Conservation (phyloP, 2,888 invertebrate species). For the Trypoxylon attenuatum region DNA sequence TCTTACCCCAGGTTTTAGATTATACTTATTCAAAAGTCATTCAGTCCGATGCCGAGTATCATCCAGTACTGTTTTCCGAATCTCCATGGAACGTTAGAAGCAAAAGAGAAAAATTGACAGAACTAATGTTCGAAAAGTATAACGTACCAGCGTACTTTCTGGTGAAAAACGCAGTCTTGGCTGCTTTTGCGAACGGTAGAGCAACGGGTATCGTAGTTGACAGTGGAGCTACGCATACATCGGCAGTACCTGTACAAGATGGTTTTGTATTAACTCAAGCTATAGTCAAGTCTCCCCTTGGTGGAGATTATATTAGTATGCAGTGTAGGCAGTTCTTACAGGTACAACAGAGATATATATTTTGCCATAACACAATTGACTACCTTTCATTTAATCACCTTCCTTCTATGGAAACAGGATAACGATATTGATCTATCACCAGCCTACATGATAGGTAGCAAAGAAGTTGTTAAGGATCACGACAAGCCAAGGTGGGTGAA, state of each 20-base stretch:
- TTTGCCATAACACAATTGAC: too few species aligned
- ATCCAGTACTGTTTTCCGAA: slow-evolving; percentile 98
- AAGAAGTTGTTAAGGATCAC: slow-evolving; percentile 93
- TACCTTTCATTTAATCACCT: too few species aligned
- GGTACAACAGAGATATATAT: slow-evolving; percentile 57
- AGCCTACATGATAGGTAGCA: slow-evolving; percentile 83
- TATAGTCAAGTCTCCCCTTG: slow-evolving; percentile 95
- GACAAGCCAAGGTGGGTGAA: slow-evolving; percentile 90
- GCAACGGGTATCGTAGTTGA: slow-evolving; percentile 93
- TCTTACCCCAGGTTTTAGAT: slow-evolving; percentile 78
- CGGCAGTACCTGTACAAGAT: slow-evolving; percentile 97
- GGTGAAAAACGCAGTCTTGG: slow-evolving; percentile 97
- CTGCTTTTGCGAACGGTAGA: slow-evolving; percentile 97
- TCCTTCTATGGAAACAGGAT: slow-evolving; percentile 71
- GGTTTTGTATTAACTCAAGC: slow-evolving; percentile 97
- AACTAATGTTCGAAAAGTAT: slow-evolving; percentile 98
- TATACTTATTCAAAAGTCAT: slow-evolving; percentile 96
- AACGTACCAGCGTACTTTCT: slow-evolving; percentile 98
- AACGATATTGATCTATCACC: slow-evolving; percentile 85
- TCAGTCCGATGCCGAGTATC: slow-evolving; percentile 94
- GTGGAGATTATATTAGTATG: slow-evolving; percentile 94
- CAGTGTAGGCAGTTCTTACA: slow-evolving; percentile 82
- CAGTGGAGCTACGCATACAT: slow-evolving; percentile 98
- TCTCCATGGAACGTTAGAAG: slow-evolving; percentile 96
- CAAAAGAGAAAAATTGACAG: slow-evolving; percentile 95